These are phyloP conservation scores for Shinisaurus crocodilurus DNA, from an alignment of 2,113 vertebrate species.

Conservation along the genomic window DNA sequence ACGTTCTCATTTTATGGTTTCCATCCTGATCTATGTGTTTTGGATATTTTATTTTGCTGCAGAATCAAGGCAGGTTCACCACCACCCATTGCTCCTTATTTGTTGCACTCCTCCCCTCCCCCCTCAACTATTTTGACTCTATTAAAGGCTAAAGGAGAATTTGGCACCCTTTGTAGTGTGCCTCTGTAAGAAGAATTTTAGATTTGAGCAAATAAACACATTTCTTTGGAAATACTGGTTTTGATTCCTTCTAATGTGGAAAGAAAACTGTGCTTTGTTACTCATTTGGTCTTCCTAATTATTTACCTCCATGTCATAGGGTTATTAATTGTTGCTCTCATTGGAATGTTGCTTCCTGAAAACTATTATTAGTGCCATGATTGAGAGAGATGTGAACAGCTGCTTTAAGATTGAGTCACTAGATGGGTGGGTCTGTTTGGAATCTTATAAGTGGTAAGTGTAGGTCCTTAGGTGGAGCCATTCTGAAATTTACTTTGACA, in stretches of 20 bases:
- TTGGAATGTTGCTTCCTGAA: conserved; percentile 69
- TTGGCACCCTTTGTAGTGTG: not conserved
- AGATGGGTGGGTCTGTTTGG: conserved; percentile 62
- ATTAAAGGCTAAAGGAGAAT: not conserved
- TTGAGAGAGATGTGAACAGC: conserved; percentile 69
- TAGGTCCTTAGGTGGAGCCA: conserved; percentile 26
- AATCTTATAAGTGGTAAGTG: conserved; percentile 56
- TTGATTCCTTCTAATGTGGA: conserved; percentile 38
- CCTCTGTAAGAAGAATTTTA: not conserved
- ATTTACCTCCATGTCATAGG: conserved; percentile 31
- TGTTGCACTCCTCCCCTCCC: not conserved
- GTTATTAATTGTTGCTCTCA: conserved; percentile 53
- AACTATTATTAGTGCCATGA: conserved; percentile 75
- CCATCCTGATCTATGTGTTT: not conserved
- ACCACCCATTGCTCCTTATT: not conserved
- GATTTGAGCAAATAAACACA: not conserved
- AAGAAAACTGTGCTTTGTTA: conserved; percentile 9
- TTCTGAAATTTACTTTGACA: conserved; percentile 48
- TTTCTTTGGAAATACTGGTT: not conserved
- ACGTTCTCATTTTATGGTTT: not conserved
- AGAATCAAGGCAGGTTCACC: not conserved
- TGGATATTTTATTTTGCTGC: conserved; percentile 4
- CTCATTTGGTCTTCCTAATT: conserved; percentile 10
- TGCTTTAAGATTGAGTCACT: conserved; percentile 60
- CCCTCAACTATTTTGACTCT: not conserved